phyloP scores from a whole-genome alignment of 1,140 invertebrate genomes.

The Muscidifurax raptorellus region DNA sequence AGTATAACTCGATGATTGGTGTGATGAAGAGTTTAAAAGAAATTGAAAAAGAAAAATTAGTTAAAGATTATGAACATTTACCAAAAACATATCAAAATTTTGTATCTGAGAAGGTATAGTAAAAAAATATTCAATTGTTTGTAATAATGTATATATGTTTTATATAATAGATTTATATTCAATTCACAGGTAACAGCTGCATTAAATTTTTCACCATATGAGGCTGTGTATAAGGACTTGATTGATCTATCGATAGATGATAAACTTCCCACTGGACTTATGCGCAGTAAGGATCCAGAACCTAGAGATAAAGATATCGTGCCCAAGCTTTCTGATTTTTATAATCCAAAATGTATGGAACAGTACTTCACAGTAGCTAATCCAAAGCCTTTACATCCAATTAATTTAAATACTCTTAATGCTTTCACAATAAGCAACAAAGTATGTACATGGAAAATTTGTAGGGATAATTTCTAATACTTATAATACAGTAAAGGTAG shows the following conservation, averaged over 20 bases:
- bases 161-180: neutral
- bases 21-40: conserved; percentile 66
- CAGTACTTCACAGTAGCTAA: conserved; percentile 60
- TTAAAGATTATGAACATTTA: conserved; percentile 60
- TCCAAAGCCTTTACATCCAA: conserved; percentile 51
- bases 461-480: conserved; percentile 54
- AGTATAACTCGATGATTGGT: conserved; percentile 68
- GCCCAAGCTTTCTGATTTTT: conserved; percentile 65
- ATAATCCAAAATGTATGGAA: conserved; percentile 58
- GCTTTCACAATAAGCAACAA: conserved; percentile 64
- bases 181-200: conserved; percentile 62
- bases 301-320: conserved; percentile 61
- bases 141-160: conserved; percentile 11
- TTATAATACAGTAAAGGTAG: neutral
- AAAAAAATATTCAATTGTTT: conserved; percentile 35
- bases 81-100: conserved; percentile 58
- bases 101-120: conserved; percentile 65
- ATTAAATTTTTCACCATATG: conserved; percentile 65
- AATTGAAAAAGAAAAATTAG: conserved; percentile 59
- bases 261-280: conserved; percentile 60
- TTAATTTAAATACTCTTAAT: conserved; percentile 58
- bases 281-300: conserved; percentile 65
- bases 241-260: conserved; percentile 65
- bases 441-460: conserved; percentile 64
- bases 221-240: conserved; percentile 68